Conservation (phyloP, 2,888 invertebrate species). For the Proisotoma minuta region DNA sequence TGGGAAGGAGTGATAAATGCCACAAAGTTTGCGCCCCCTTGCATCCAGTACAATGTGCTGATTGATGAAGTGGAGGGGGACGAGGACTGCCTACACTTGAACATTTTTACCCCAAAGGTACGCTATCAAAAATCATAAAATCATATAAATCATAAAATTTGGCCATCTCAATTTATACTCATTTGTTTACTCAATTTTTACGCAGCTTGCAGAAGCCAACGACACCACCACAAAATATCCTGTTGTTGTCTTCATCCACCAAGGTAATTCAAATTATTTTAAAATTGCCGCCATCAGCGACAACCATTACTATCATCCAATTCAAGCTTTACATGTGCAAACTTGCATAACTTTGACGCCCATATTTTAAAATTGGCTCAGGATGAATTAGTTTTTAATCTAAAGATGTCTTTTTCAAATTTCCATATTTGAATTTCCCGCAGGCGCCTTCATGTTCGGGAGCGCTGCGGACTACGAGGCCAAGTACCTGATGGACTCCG, state of each 20-base stretch:
- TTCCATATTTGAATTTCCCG: too few species aligned
- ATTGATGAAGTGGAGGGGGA: slow-evolving; percentile 29
- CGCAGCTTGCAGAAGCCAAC: slow-evolving; percentile 11
- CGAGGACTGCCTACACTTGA: slow-evolving; percentile 20
- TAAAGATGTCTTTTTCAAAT: too few species aligned
- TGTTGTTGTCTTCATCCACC: slow-evolving; percentile 45
- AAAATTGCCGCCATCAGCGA: too few species aligned
- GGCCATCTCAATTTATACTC: not conserved
- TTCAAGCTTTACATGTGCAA: too few species aligned
- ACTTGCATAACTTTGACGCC: too few species aligned
- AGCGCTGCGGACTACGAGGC: slow-evolving; percentile 39
- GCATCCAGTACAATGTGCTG: slow-evolving; percentile 41
- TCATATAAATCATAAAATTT: too few species aligned
- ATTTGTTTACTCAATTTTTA: not conserved
- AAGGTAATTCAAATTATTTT: too few species aligned
- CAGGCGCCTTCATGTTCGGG: slow-evolving; percentile 44
- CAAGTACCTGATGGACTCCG: slow-evolving; percentile 46
- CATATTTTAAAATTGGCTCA: too few species aligned
- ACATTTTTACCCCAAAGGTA: not conserved
- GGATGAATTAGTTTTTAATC: too few species aligned
- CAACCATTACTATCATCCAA: too few species aligned
- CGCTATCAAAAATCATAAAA: not conserved
- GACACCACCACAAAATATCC: slow-evolving; percentile 20
- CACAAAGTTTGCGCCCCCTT: slow-evolving; percentile 34
- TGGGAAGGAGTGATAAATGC: slow-evolving; percentile 40